Evolutionary conservation across 1,140 invertebrate genomes (phyloP), one percentile per base, ranked within the genome.

Genomic region (Acromyrmex heyeri): DNA sequence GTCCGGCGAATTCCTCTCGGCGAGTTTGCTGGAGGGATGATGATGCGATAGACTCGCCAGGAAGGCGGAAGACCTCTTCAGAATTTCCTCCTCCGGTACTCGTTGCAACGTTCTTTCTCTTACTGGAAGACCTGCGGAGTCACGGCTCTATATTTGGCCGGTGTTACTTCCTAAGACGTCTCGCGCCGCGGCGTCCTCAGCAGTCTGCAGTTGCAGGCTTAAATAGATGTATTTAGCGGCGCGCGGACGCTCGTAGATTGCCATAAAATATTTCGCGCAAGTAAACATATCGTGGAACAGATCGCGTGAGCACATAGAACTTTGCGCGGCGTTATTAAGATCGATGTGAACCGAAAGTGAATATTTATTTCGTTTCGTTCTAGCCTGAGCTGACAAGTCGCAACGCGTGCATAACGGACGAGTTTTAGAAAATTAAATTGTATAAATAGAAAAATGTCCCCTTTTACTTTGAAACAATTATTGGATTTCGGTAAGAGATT

Each of bases 31-130:
- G 14, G 75, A 75, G 3, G 87, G 70, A 38, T 93, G 87, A 24
- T 93, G 87, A 38, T 92, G 87, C 2, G 91, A 38, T 34, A 93
- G 64, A 38, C 69, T 91, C 48, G 92, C 90, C 24, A 94, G 67
- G 70, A 93, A 90, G 3, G 91, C 88, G 34, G 93, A 91, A 34
- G 93, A 93, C 59, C 85, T 92, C 55, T 91, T 92, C 21, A 94
- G 76, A 64, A 93, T 92, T 14, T 91, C 86, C 0, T 91, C 88
- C 30, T 90, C 87, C 21, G 57, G 21, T 72, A 72, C 67, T 34
- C 62, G 88, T 21, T 67, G 67, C 44, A 75, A 30, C 50, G 62
- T 70, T 48, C 79, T 86, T 78, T 87, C 86, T 16, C 30, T 18
- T 3, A 65, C 12, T 18, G 55, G 10, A 50, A 86, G 24, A 70